These are phyloP conservation scores for Semnornis frantzii DNA, from an alignment of 2,113 vertebrate species.

Conservation along the genomic window DNA sequence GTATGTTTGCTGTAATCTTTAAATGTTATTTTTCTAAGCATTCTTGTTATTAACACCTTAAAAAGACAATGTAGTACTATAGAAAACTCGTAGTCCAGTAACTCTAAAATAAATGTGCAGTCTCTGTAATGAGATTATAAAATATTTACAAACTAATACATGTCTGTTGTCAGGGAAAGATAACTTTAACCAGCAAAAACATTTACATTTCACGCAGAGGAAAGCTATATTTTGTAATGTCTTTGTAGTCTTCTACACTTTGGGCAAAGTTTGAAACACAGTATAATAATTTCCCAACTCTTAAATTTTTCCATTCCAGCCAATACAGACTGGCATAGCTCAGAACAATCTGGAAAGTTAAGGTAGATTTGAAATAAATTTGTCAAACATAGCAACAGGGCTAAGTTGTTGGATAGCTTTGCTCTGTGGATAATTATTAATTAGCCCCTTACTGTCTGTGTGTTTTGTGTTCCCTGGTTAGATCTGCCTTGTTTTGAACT, in stretches of 20 bases:
- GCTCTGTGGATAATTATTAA: background rate
- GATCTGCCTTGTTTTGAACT: background rate
- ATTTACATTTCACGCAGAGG: background rate
- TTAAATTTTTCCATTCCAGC: background rate
- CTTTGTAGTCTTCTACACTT: too few species aligned
- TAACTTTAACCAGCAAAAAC: background rate
- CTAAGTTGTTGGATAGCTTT: background rate
- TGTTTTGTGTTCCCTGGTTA: background rate
- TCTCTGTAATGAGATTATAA: background rate
- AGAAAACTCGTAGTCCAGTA: background rate
- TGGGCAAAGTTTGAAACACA: too few species aligned
- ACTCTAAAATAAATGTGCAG: background rate
- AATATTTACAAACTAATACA: background rate
- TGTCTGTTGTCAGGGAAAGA: background rate
- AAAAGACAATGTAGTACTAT: background rate
- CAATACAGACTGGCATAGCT: background rate
- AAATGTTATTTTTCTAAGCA: constrained; percentile 7
- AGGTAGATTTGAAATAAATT: background rate
- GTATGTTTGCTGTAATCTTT: background rate
- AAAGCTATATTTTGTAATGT: background rate
- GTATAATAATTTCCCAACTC: background rate
- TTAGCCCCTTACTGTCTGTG: background rate
- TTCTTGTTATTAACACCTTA: background rate
- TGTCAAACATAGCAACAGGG: background rate
- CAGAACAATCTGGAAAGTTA: background rate